Percentiles rank a stretch among this genome's conserved stretches.
phyloP scores from a whole-genome alignment of 2,888 invertebrate genomes.

The Patella ulyssiponensis region DNA sequence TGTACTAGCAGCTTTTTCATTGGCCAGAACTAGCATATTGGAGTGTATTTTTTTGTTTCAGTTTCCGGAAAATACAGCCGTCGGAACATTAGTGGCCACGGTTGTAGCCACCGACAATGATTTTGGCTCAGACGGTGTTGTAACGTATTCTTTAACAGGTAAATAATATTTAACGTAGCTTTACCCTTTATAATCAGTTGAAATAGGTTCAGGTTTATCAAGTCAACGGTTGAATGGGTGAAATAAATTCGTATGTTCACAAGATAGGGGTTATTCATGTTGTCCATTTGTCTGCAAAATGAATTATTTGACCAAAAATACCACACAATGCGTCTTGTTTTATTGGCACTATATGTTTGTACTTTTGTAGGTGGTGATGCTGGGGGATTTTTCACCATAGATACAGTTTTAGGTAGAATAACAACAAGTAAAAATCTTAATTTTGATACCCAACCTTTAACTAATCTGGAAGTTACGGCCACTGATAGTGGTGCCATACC shows the following conservation, averaged over 20 bases:
- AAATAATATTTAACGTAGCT: not conserved
- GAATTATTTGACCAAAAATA: no score
- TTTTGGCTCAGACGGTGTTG: constrained; percentile 24
- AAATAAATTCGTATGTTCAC: no score
- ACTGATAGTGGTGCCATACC: constrained; percentile 74
- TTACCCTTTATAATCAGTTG: no score
- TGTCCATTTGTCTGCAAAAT: no score
- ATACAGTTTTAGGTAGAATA: constrained; percentile 87
- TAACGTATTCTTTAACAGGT: constrained; percentile 17
- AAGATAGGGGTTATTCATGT: no score
- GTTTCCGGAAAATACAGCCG: constrained; percentile 26
- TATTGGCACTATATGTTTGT: not conserved
- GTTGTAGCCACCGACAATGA: constrained; percentile 40
- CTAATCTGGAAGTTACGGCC: constrained; percentile 85
- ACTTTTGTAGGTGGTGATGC: not conserved
- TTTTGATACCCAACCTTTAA: constrained; percentile 85
- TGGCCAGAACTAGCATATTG: no score
- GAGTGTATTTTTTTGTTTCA: not conserved
- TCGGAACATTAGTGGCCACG: constrained; percentile 21
- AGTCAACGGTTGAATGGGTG: no score
- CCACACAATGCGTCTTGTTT: no score
- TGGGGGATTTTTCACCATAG: constrained; percentile 75
- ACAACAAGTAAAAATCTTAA: constrained; percentile 89
- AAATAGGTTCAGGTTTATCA: no score
- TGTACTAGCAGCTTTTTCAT: no score